phyloP scores from a whole-genome alignment of 2,113 vertebrate genomes.

The Globicephala melas region DNA sequence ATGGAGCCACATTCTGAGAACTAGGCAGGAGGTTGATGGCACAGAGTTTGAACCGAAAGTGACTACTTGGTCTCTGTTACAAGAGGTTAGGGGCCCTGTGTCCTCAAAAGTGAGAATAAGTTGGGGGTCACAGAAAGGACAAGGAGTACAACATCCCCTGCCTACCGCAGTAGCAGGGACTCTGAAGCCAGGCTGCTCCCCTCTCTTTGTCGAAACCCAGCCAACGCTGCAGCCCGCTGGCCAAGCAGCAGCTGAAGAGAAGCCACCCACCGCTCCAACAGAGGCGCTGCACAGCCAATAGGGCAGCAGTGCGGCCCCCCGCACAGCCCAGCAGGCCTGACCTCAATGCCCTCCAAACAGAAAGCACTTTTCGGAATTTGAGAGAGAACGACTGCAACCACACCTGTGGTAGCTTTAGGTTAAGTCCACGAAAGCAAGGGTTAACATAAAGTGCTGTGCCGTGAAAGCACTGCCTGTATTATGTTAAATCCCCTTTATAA shows the following conservation, averaged over 20 bases:
- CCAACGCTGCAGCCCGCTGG: neutral
- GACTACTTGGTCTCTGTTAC: neutral
- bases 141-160: constrained; percentile 3
- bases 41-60: neutral
- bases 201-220: constrained; percentile 54
- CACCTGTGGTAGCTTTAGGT: constrained; percentile 31
- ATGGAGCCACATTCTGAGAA: neutral
- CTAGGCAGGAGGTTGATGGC: neutral
- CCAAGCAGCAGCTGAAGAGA: neutral
- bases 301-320: neutral
- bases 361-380: constrained; percentile 41
- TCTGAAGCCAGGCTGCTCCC: constrained; percentile 38
- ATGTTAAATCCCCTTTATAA: constrained; percentile 87
- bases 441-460: constrained; percentile 60
- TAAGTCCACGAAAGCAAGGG: constrained; percentile 72
- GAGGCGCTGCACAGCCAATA: neutral
- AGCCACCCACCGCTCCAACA: neutral
- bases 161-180: constrained; percentile 34
- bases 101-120: constrained; percentile 65
- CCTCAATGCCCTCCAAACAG: constrained; percentile 40
- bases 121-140: constrained; percentile 59
- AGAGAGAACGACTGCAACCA: neutral
- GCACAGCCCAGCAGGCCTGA: constrained; percentile 52
- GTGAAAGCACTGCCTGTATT: constrained; percentile 77
- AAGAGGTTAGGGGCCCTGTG: constrained; percentile 39